Conservation (phyloP, 2,888 invertebrate species). For the Empis stercorea region DNA sequence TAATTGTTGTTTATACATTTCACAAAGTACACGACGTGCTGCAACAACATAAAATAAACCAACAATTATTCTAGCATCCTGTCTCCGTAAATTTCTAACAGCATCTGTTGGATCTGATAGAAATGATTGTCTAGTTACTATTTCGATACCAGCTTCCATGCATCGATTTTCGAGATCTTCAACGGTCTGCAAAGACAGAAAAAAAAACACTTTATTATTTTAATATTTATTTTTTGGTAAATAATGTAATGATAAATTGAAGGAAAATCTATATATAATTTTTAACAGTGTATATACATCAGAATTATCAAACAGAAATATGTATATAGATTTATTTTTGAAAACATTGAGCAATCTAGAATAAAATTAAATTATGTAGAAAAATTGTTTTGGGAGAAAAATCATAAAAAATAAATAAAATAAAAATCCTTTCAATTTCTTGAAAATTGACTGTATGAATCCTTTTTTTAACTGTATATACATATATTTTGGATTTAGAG, state of each 20-base stretch:
- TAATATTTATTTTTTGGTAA: not conserved
- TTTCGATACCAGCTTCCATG: conserved; percentile 84
- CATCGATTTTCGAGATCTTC: conserved; percentile 93
- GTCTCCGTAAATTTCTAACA: conserved; percentile 82
- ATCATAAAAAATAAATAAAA: no score
- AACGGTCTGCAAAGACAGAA: conserved; percentile 60
- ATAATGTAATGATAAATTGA: no score
- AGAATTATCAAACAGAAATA: no score
- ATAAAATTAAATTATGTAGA: no score
- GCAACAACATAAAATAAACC: conserved; percentile 98
- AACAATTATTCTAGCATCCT: conserved; percentile 95
- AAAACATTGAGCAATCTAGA: not conserved
- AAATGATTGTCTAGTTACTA: conserved; percentile 92
- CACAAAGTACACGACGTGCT: conserved; percentile 90
- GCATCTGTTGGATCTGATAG: conserved; percentile 94
- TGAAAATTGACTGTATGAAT: no score
- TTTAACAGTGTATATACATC: no score
- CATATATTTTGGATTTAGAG: no score
- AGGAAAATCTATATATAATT: no score
- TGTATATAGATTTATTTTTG: no score
- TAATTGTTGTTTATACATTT: conserved; percentile 84
- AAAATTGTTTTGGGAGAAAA: no score
- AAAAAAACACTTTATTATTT: conserved; percentile 11
- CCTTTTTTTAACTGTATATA: no score
- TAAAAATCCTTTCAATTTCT: no score